Evolutionary conservation across 2,888 invertebrate genomes (phyloP).

Genomic region (Noctua comes): DNA sequence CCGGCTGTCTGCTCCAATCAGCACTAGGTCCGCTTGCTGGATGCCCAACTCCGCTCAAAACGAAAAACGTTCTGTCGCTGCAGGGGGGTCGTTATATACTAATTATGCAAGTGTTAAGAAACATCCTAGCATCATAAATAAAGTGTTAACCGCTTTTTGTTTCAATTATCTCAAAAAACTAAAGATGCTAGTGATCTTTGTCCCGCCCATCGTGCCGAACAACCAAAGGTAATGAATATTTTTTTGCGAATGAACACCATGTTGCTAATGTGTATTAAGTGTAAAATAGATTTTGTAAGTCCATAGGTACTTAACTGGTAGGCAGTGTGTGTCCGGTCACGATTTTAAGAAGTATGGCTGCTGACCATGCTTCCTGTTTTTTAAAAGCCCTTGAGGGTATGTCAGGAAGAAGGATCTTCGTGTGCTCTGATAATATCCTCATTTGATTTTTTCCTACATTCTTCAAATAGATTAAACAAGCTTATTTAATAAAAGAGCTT

Average conservation of each 20-base stretch:
- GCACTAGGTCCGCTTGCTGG: no score
- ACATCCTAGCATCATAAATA: no score
- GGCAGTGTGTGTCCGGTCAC: conserved; percentile 43
- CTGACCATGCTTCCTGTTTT: conserved; percentile 2
- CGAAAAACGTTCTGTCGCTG: no score
- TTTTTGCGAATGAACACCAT: conserved; percentile 33
- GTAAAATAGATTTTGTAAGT: conserved; percentile 27
- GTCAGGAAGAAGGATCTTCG: not conserved
- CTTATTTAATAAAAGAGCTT: not conserved
- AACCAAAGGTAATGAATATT: conserved; percentile 47
- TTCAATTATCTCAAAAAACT: conserved; percentile 16
- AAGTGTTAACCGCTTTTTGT: conserved; percentile 26
- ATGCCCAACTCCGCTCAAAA: no score
- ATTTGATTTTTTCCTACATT: not conserved
- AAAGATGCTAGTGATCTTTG: not conserved
- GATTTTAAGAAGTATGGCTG: conserved; percentile 1
- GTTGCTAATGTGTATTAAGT: conserved; percentile 23
- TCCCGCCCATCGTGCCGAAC: conserved; percentile 3
- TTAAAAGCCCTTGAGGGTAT: not conserved
- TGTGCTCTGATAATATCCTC: not conserved
- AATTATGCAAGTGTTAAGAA: no score
- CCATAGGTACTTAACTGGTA: not conserved
- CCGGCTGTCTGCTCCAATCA: no score
- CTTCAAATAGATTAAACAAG: not conserved
- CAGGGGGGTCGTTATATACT: no score